Base-by-base conservation (phyloP, 2,888 invertebrate species). In the Archips xylosteana region DNA sequence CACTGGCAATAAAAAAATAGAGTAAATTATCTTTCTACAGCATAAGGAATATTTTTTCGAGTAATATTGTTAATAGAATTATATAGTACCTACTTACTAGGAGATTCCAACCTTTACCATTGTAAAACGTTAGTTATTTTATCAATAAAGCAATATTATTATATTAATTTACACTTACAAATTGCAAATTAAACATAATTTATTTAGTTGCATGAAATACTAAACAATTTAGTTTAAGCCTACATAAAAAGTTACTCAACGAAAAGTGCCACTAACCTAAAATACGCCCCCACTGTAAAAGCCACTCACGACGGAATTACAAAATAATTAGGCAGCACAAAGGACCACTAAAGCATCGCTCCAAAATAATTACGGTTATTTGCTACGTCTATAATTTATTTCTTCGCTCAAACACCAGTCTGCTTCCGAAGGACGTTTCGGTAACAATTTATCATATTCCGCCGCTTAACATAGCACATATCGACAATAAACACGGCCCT, bases 271-370 rank as follows among this genome's bases (percentile, higher is more conserved):
- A 62, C 61, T 59, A 15, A 32, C 10, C 57, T 59, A 34, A 54
- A 67, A 67, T 67, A 74, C 69, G 74, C 23, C 65, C 54, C 54
- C 54, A 49, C 63, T 49, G 51, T 68, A 62, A 74, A 76, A 77
- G 71, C 74, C 76, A 75, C 75, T 77, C 73, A 61, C 73, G 47
- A 67, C 71, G 69, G 76, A 77, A 77, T 77, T 75, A 71, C 76
- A 74, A 75, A 76, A 77, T 76, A 75, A 77, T 77, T 77, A 76
- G 67, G 63, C 73, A 65, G 49, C 71, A 71, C 76, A 76, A 76
- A 77, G 75, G 74, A 70, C 75, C 72, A 72, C 75, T 71, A 64
- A 76, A 75, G 69, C 68, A 73, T 71, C 71, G 69, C 72, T 76
- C 66, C 69, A 47, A 71, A 65, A 69, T 76, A 76, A 75, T 76